These are phyloP conservation scores for Atethmia centrago DNA, from an alignment of 2,888 invertebrate species.

Conservation along the genomic window DNA sequence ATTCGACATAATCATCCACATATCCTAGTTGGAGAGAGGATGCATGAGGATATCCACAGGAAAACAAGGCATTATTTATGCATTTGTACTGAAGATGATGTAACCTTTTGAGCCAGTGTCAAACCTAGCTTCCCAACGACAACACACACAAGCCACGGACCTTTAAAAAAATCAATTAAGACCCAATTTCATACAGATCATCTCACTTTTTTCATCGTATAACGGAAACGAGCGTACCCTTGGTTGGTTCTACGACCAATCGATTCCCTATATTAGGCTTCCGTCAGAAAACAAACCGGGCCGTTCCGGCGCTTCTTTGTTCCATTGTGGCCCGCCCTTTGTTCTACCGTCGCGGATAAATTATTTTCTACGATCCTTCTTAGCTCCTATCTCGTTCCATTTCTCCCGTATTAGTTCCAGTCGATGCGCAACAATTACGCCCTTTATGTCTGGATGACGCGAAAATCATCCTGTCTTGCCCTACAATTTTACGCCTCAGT, in stretches of 20 bases:
- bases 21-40: background rate
- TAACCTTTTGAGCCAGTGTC: background rate
- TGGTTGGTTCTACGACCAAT: slow-evolving; percentile 83
- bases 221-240: slow-evolving; percentile 80
- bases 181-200: slow-evolving; percentile 61
- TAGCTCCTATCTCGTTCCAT: slow-evolving; percentile 88
- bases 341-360: slow-evolving; percentile 89
- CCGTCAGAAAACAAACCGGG: slow-evolving; percentile 87
- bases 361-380: slow-evolving; percentile 89
- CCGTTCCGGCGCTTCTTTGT: slow-evolving; percentile 86
- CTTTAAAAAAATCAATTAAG: slow-evolving; percentile 54
- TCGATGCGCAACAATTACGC: slow-evolving; percentile 89
- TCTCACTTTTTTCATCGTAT: slow-evolving; percentile 71
- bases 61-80: background rate
- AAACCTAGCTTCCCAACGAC: background rate
- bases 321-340: slow-evolving; percentile 87
- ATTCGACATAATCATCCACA: background rate
- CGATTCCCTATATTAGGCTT: slow-evolving; percentile 87
- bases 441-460: slow-evolving; percentile 89
- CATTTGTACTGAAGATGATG: background rate
- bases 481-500: slow-evolving; percentile 88
- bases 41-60: background rate
- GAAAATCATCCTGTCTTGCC: slow-evolving; percentile 87
- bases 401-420: slow-evolving; percentile 90
- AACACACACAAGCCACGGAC: background rate